These are phyloP conservation scores for Harpagifer antarcticus DNA, from an alignment of 2,797 vertebrate genomes.

Conservation along the genomic window DNA sequence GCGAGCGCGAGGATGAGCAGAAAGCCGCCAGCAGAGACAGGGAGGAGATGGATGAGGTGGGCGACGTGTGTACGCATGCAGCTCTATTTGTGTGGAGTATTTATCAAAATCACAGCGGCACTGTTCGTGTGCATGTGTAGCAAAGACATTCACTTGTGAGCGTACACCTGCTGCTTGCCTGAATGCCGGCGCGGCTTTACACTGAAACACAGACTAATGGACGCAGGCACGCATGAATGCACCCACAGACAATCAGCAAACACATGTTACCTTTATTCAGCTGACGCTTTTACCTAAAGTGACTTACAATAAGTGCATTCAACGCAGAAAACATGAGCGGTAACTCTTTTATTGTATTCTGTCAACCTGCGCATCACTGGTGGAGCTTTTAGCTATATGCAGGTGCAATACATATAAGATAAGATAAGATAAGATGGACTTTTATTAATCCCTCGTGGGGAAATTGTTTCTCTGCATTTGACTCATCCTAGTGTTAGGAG, in stretches of 20 bases:
- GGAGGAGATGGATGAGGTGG: slow-evolving; percentile 62
- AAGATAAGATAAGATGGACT: too few species aligned
- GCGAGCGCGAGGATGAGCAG: slow-evolving; percentile 46
- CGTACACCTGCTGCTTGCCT: slow-evolving; percentile 17
- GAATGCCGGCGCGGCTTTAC: not conserved
- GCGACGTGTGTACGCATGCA: slow-evolving; percentile 40
- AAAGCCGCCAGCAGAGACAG: slow-evolving; percentile 39
- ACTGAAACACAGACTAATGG: not conserved
- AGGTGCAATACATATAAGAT: not conserved
- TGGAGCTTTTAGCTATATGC: not conserved
- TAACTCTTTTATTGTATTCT: not conserved
- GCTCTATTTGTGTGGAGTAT: slow-evolving; percentile 37
- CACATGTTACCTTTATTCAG: not conserved
- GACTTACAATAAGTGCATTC: not conserved
- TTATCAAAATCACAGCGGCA: slow-evolving; percentile 40
- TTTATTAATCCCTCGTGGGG: too few species aligned
- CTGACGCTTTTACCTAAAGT: not conserved
- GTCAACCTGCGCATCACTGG: not conserved
- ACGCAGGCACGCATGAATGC: not conserved
- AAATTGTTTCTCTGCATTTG: too few species aligned
- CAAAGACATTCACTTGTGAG: slow-evolving; percentile 13
- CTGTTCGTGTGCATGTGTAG: slow-evolving; percentile 1
- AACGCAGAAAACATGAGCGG: not conserved
- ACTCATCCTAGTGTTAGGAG: too few species aligned
- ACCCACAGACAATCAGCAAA: not conserved